phyloP scores from a whole-genome alignment of 2,113 vertebrate genomes.

The Perca schrenkii region DNA sequence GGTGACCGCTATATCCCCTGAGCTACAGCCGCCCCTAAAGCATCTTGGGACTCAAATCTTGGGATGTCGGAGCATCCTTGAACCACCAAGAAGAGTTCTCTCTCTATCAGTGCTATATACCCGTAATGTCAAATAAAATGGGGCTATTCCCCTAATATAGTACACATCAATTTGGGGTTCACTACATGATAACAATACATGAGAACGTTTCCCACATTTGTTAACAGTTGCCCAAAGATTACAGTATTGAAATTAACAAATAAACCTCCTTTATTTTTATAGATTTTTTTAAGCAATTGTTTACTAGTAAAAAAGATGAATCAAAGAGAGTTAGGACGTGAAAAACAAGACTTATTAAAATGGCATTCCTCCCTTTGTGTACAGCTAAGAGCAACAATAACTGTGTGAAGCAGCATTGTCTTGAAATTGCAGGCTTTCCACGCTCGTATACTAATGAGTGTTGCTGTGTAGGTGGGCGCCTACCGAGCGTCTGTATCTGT shows the following conservation, averaged over 20 bases:
- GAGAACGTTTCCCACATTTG: neutral
- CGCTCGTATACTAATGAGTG: slow-evolving; percentile 14
- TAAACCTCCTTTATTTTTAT: neutral
- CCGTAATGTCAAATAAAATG: neutral
- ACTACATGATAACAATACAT: neutral
- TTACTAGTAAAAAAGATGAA: slow-evolving; percentile 7
- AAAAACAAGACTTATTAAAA: slow-evolving; percentile 36
- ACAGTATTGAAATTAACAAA: neutral
- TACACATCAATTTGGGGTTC: neutral
- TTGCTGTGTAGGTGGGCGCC: slow-evolving; percentile 57
- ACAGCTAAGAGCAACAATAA: slow-evolving; percentile 36
- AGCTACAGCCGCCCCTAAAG: too few species aligned
- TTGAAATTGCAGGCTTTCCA: slow-evolving; percentile 54
- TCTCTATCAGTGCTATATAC: neutral
- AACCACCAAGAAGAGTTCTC: neutral
- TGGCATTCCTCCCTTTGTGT: slow-evolving; percentile 38
- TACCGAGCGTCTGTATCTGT: slow-evolving; percentile 54
- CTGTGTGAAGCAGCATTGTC: slow-evolving; percentile 27
- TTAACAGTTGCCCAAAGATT: neutral
- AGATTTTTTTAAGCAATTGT: neutral
- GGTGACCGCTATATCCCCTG: too few species aligned
- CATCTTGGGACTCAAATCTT: neutral
- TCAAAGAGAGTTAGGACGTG: slow-evolving; percentile 1
- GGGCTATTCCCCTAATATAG: neutral
- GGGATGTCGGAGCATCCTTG: neutral